Evolutionary conservation across 2,113 vertebrate genomes (phyloP).

Genomic region (Hyaena hyaena): DNA sequence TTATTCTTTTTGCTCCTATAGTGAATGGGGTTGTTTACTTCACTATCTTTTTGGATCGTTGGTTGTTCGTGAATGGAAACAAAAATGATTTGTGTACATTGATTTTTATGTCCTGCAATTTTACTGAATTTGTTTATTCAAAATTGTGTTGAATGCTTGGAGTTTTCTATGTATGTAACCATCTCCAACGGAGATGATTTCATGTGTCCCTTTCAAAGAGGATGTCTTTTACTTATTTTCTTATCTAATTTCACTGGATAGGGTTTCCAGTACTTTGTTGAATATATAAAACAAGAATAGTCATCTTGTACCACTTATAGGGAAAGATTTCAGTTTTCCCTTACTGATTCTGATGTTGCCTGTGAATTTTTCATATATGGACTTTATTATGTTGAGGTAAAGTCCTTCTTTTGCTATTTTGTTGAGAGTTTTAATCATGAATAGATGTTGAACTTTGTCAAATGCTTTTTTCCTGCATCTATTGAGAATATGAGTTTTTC

Average conservation of each 20-base stretch:
- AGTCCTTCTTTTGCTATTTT: neutral
- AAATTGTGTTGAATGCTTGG: neutral
- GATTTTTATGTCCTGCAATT: no score
- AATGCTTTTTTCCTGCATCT: neutral
- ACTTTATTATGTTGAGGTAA: neutral
- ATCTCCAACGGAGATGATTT: neutral
- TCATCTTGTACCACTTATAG: neutral
- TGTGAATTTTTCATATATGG: neutral
- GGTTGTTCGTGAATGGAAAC: no score
- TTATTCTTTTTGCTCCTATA: no score
- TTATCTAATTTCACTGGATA: neutral
- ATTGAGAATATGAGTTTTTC: neutral
- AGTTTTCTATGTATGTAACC: neutral
- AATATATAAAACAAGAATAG: neutral
- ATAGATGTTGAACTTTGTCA: neutral
- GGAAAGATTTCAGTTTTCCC: no score
- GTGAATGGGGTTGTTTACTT: no score
- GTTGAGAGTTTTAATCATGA: neutral
- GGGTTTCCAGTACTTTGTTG: neutral
- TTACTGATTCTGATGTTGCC: neutral
- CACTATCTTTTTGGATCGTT: no score
- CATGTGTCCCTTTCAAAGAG: neutral
- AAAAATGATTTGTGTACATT: no score
- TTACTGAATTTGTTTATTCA: no score
- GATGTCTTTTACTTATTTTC: neutral